These are phyloP conservation scores for Loxodonta africana DNA, from an alignment of 2,113 vertebrate genomes.

Conservation along the genomic window DNA sequence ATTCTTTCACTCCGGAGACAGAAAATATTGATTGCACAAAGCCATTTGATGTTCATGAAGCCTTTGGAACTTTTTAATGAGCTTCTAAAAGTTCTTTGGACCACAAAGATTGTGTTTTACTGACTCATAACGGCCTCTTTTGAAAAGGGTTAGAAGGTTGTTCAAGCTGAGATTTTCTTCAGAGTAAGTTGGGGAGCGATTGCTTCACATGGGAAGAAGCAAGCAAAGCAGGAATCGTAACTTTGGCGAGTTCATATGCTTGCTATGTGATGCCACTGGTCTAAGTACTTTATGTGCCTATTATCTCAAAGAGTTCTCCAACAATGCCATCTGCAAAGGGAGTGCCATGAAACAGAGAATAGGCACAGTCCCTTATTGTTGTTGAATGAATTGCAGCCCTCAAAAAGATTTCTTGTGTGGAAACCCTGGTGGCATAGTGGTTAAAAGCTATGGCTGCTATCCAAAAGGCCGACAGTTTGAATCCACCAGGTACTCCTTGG, in stretches of 20 bases:
- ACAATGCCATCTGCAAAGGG: neutral
- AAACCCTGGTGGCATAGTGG: too few relatives aligned
- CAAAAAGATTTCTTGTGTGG: neutral
- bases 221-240: neutral
- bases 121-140: neutral
- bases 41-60: slow-evolving; percentile 53
- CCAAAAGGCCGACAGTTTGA: too few relatives aligned
- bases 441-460: too few relatives aligned
- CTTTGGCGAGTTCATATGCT: neutral
- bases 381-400: neutral
- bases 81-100: neutral
- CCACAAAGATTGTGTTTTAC: neutral
- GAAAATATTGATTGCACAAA: slow-evolving; percentile 44
- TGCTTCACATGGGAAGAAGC: neutral
- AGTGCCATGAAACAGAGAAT: neutral
- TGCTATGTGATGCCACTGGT: neutral
- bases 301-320: neutral
- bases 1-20: neutral
- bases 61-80: slow-evolving; percentile 42
- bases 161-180: neutral
- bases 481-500: too few relatives aligned
- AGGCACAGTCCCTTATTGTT: neutral
- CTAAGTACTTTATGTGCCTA: neutral
- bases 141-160: slow-evolving; percentile 1
- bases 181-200: neutral